Conservation (phyloP, 2,888 invertebrate genomes). For the Choristoneura rosaceana region DNA sequence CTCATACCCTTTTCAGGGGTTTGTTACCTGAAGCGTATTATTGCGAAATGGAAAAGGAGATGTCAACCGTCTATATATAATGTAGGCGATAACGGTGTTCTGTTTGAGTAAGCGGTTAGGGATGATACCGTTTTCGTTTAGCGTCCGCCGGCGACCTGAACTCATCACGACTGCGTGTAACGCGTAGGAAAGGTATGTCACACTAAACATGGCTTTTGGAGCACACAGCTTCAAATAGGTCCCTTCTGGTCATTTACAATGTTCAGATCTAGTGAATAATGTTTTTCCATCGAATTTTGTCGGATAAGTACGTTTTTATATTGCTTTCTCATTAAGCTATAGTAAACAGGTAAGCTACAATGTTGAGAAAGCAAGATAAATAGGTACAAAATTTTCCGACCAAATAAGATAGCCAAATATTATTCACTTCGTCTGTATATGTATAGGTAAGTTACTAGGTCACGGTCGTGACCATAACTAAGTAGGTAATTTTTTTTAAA, state of each 20-base stretch:
- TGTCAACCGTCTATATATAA: slow-evolving; percentile 70
- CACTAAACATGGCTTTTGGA: slow-evolving; percentile 2
- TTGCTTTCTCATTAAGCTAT: too few relatives aligned
- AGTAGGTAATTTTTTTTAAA: too few relatives aligned
- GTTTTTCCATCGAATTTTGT: too few relatives aligned
- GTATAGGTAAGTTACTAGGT: too few relatives aligned
- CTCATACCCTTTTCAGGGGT: slow-evolving; percentile 41
- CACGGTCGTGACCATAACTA: too few relatives aligned
- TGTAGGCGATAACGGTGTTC: slow-evolving; percentile 74
- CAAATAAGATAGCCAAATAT: too few relatives aligned
- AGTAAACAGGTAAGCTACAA: too few relatives aligned
- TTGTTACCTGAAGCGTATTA: slow-evolving; percentile 43
- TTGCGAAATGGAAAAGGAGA: slow-evolving; percentile 62
- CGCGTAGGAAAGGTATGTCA: slow-evolving; percentile 23
- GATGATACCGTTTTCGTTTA: slow-evolving; percentile 77
- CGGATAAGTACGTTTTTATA: too few relatives aligned
- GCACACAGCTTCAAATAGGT: not conserved
- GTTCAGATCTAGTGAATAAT: too few relatives aligned
- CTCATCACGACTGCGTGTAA: slow-evolving; percentile 46
- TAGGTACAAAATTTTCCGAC: too few relatives aligned
- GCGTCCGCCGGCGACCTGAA: slow-evolving; percentile 55
- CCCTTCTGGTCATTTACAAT: not conserved
- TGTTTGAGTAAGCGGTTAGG: slow-evolving; percentile 74
- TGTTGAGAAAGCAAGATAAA: too few relatives aligned
- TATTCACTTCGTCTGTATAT: too few relatives aligned